A percentile compares a stretch with the other conserved stretches of the same genome.
These are phyloP conservation scores for Prunella strophiata DNA, from an alignment of 2,797 vertebrate genomes.

Conservation along the genomic window DNA sequence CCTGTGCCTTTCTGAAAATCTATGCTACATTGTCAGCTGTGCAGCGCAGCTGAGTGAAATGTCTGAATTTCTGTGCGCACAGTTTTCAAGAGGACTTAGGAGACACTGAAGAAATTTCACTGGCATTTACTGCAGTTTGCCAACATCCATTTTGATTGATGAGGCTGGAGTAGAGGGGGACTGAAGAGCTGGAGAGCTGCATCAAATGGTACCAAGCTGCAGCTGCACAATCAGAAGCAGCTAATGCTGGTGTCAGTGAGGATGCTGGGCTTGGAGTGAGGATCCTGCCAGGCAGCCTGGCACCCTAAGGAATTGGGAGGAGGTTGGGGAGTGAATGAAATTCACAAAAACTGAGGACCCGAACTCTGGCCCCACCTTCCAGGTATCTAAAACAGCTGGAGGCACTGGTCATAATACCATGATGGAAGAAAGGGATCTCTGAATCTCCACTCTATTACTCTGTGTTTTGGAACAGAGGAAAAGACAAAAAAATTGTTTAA, in stretches of 20 bases:
- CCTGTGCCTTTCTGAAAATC: not conserved
- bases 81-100: not conserved
- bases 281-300: not conserved
- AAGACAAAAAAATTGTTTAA: not conserved
- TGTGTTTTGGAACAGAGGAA: not conserved
- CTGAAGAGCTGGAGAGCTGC: not conserved
- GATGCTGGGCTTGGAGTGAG: not conserved
- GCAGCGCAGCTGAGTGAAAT: not conserved
- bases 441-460: not conserved
- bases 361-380: not conserved
- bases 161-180: not conserved
- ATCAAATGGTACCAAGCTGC: rapidly evolving
- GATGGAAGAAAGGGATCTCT: not conserved
- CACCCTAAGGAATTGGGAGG: not conserved
- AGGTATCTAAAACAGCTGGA: not conserved
- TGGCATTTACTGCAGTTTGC: not conserved
- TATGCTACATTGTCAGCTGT: not conserved
- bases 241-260: not conserved
- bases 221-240: rapidly evolving
- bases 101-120: not conserved
- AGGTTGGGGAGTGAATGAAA: not conserved
- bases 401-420: not conserved
- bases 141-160: not conserved
- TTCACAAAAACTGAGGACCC: not conserved
- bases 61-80: not conserved